Percentiles rank a stretch among this genome's conserved stretches.
phyloP scores from a whole-genome alignment of 1,140 invertebrate species.

The Oreohelix idahoensis region DNA sequence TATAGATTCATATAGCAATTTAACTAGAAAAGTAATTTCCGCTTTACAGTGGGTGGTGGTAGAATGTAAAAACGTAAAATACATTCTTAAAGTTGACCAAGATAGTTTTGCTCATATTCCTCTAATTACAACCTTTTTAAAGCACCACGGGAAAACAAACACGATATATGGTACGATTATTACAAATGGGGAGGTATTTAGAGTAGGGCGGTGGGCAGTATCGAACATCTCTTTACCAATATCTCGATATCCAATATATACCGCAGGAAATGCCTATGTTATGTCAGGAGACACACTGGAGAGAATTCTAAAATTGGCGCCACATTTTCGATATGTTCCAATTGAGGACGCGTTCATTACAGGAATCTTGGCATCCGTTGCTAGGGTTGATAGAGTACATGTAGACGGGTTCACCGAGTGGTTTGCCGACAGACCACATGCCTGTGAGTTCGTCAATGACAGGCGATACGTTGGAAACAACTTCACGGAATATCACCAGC shows the following conservation, averaged over 20 bases:
- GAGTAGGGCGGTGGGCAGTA: conserved; percentile 56
- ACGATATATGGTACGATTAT: conserved; percentile 45
- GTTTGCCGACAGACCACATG: background rate
- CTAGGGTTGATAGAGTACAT: conserved; percentile 45
- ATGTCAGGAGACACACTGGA: conserved; percentile 53
- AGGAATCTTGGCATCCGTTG: conserved; percentile 67
- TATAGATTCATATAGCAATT: conserved; percentile 21
- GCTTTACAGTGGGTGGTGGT: conserved; percentile 5
- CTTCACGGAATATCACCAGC: background rate
- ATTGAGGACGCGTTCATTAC: conserved; percentile 74
- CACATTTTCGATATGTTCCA: conserved; percentile 55
- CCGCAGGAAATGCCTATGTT: conserved; percentile 62
- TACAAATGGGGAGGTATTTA: conserved; percentile 43
- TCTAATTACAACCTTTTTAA: conserved; percentile 49
- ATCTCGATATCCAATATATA: conserved; percentile 59
- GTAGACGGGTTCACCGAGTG: conserved; percentile 37
- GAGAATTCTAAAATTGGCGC: conserved; percentile 52
- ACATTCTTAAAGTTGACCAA: conserved; percentile 75
- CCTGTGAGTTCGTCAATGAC: conserved; percentile 39
- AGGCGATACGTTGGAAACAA: conserved; percentile 32
- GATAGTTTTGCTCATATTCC: conserved; percentile 75
- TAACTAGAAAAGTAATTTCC: conserved; percentile 25
- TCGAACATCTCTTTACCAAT: conserved; percentile 51
- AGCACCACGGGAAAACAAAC: conserved; percentile 30
- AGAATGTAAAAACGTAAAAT: conserved; percentile 68